Percentiles rank a stretch among this genome's conserved stretches.
phyloP scores from a whole-genome alignment of 2,113 vertebrate species.

The Brachyistius frenatus region DNA sequence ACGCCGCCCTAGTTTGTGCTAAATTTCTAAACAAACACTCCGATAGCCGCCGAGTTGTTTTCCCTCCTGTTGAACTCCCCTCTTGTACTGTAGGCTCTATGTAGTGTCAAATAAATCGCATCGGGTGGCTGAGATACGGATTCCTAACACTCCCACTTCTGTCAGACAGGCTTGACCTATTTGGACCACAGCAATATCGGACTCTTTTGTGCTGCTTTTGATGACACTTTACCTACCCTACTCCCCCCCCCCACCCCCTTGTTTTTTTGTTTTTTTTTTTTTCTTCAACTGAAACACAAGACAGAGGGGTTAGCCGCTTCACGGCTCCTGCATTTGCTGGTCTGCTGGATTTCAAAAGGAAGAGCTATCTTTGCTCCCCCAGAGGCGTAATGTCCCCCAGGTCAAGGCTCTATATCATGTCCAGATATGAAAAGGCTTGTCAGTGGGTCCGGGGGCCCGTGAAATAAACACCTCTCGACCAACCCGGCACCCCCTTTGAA shows the following conservation, averaged over 20 bases:
- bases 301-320: conserved; percentile 66
- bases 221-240: conserved; percentile 71
- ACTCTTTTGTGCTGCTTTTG: conserved; percentile 65
- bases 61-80: conserved; percentile 10
- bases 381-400: conserved; percentile 63
- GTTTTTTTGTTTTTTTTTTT: neutral
- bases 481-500: conserved; percentile 54
- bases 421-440: conserved; percentile 72
- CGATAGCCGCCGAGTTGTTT: conserved; percentile 6
- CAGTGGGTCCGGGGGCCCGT: conserved; percentile 62
- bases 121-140: conserved; percentile 57
- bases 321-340: conserved; percentile 77
- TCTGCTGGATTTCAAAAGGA: conserved; percentile 82
- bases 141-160: conserved; percentile 49
- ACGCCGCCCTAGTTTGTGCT: neutral
- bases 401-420: conserved; percentile 76
- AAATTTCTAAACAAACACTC: neutral
- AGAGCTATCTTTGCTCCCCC: conserved; percentile 66
- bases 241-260: neutral
- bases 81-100: neutral
- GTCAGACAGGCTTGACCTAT: conserved; percentile 63
- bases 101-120: conserved; percentile 61
- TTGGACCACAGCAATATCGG: conserved; percentile 56
- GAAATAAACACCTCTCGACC: conserved; percentile 79
- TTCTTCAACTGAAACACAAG: conserved; percentile 76